Conservation (phyloP, 2,888 invertebrate genomes). For the Lycocerus yunnanus region DNA sequence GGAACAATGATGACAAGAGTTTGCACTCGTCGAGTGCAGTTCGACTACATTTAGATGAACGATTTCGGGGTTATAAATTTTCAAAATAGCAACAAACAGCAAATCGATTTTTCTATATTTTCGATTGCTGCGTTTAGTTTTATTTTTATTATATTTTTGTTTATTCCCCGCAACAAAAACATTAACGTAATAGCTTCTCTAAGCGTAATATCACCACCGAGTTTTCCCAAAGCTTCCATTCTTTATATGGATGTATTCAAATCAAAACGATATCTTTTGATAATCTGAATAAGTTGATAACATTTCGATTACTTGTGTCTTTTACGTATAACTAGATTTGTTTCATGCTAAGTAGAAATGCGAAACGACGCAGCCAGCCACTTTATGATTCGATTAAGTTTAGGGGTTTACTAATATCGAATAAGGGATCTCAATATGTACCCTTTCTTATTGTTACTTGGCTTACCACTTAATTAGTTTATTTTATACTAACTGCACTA, state of each 20-base stretch:
- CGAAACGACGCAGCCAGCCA: constrained; percentile 22
- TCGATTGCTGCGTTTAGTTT: not conserved
- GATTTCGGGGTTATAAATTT: not conserved
- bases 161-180: not conserved
- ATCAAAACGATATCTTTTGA: constrained; percentile 36
- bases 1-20: constrained; percentile 33
- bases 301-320: constrained; percentile 37
- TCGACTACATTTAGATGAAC: constrained; percentile 15
- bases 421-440: constrained; percentile 9
- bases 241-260: constrained; percentile 36
- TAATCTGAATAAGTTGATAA: constrained; percentile 38
- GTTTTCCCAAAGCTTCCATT: constrained; percentile 18
- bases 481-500: not conserved
- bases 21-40: constrained; percentile 22
- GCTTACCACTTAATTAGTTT: not conserved
- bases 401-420: constrained; percentile 23
- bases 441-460: constrained; percentile 7
- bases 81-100: not conserved
- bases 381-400: constrained; percentile 30
- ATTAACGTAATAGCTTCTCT: not conserved
- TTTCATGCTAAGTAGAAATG: constrained; percentile 31
- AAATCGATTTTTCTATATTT: not conserved
- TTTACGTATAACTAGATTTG: constrained; percentile 31
- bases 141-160: not conserved
- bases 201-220: constrained; percentile 12